Conservation (phyloP, 1,140 invertebrate species). For the Drosophila watanabei region DNA sequence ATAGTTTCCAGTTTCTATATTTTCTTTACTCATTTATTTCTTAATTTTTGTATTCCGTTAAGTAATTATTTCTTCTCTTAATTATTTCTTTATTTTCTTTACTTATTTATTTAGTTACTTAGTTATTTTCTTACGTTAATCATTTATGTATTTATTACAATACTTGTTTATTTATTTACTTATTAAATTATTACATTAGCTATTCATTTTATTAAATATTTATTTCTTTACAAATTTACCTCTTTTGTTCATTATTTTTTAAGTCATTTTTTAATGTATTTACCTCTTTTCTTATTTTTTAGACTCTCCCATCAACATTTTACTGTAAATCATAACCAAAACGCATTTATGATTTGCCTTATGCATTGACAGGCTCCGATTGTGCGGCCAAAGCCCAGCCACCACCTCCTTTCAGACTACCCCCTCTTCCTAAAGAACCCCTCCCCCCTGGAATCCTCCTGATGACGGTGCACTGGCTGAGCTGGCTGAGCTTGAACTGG, state of each 20-base stretch:
- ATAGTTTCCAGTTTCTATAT: too few relatives aligned
- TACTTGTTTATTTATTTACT: not conserved
- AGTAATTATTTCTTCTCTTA: too few relatives aligned
- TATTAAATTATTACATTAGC: too few relatives aligned
- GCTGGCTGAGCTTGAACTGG: conserved; percentile 52
- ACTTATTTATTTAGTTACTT: not conserved
- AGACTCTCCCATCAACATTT: not conserved
- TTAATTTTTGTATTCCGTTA: too few relatives aligned
- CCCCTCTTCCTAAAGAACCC: not conserved
- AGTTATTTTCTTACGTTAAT: too few relatives aligned
- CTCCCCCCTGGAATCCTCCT: not conserved
- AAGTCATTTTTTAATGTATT: not conserved
- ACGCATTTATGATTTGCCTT: conserved; percentile 39
- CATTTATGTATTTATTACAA: too few relatives aligned
- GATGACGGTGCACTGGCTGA: conserved; percentile 29
- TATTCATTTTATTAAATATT: too few relatives aligned
- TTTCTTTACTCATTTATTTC: too few relatives aligned
- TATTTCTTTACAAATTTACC: too few relatives aligned
- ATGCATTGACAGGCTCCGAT: conserved; percentile 36
- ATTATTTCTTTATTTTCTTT: not conserved
- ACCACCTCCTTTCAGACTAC: too few relatives aligned
- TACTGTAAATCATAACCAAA: not conserved
- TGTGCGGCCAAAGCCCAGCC: conserved; percentile 8
- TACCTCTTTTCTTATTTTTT: not conserved
- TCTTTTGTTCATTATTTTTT: too few relatives aligned